A percentile compares a stretch with the other conserved stretches of the same genome.
These are phyloP conservation scores for Drosophila rellima DNA, from an alignment of 2,888 invertebrate genomes.

Conservation along the genomic window DNA sequence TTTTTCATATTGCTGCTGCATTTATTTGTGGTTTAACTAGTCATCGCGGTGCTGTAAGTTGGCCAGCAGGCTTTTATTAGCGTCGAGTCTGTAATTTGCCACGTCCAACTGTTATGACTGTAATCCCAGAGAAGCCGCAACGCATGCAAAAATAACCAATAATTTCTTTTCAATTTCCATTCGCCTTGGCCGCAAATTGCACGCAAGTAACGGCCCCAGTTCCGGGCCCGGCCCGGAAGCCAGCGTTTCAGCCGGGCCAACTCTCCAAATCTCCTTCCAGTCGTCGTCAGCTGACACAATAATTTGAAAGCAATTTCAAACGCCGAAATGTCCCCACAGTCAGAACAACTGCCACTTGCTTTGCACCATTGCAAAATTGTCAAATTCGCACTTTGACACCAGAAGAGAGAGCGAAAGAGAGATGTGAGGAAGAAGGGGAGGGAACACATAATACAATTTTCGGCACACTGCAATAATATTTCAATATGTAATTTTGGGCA, in stretches of 20 bases:
- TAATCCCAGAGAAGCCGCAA: constrained; percentile 63
- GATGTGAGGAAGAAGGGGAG: constrained; percentile 12
- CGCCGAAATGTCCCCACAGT: constrained; percentile 64
- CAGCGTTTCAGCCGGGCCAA: constrained; percentile 32
- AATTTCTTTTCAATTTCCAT: constrained; percentile 75
- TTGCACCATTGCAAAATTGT: constrained; percentile 66
- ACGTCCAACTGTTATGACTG: constrained; percentile 51
- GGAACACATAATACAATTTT: constrained; percentile 60
- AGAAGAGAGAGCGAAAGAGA: constrained; percentile 6
- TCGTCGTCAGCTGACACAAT: constrained; percentile 79
- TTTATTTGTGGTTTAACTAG: constrained; percentile 38
- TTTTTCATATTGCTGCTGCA: not conserved
- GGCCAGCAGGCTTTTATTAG: constrained; percentile 48
- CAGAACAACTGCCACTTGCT: constrained; percentile 31
- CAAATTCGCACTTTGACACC: constrained; percentile 79
- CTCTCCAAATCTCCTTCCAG: constrained; percentile 27
- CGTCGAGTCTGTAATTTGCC: constrained; percentile 55
- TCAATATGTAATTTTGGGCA: constrained; percentile 80
- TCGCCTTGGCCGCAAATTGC: constrained; percentile 68
- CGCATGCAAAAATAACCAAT: constrained; percentile 78
- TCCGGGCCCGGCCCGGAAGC: constrained; percentile 41
- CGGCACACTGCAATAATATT: constrained; percentile 78
- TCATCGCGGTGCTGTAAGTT: constrained; percentile 11
- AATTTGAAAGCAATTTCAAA: constrained; percentile 84
- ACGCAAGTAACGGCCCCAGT: constrained; percentile 50